Percentiles rank a stretch among this genome's conserved stretches.
These are phyloP conservation scores for Bovichtus diacanthus DNA, from an alignment of 2,797 vertebrate species.

Conservation along the genomic window DNA sequence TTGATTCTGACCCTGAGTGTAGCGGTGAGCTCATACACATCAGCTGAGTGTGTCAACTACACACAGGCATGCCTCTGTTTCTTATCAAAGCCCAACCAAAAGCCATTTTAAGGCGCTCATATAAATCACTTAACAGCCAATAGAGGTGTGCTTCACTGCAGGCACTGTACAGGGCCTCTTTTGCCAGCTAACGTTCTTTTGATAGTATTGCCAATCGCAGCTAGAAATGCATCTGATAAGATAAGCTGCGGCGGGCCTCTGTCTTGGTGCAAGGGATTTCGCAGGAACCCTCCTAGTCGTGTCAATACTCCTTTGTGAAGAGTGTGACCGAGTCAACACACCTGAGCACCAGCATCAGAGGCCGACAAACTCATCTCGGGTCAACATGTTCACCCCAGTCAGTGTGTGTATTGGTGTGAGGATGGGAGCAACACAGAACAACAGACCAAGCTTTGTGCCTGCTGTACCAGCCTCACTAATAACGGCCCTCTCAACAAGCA, in stretches of 20 bases:
- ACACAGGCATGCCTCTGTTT: slow-evolving; percentile 61
- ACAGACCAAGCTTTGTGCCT: slow-evolving; percentile 76
- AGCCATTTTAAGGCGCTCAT: slow-evolving; percentile 67
- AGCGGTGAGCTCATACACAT: slow-evolving; percentile 49
- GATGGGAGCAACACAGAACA: slow-evolving; percentile 67
- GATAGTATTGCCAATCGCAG: slow-evolving; percentile 87
- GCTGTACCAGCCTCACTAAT: slow-evolving; percentile 72
- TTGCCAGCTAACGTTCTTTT: slow-evolving; percentile 86
- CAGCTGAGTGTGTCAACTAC: slow-evolving; percentile 59
- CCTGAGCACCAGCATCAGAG: slow-evolving; percentile 78
- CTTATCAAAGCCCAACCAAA: slow-evolving; percentile 74
- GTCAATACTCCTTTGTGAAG: slow-evolving; percentile 82
- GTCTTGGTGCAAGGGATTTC: slow-evolving; percentile 70
- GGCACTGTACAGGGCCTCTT: slow-evolving; percentile 72
- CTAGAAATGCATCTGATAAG: slow-evolving; percentile 88
- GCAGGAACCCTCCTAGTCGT: slow-evolving; percentile 66
- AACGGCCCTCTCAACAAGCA: slow-evolving; percentile 80
- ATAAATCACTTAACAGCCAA: slow-evolving; percentile 80
- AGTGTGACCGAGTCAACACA: slow-evolving; percentile 82
- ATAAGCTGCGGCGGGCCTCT: slow-evolving; percentile 76
- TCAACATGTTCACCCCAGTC: slow-evolving; percentile 54
- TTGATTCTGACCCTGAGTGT: slow-evolving; percentile 61
- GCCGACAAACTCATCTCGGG: slow-evolving; percentile 68
- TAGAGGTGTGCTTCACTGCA: slow-evolving; percentile 75
- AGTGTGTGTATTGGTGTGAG: slow-evolving; percentile 56